Percentiles rank a stretch among this genome's conserved stretches.
phyloP scores from a whole-genome alignment of 2,797 vertebrate species.

The Silurus lanzhouensis region DNA sequence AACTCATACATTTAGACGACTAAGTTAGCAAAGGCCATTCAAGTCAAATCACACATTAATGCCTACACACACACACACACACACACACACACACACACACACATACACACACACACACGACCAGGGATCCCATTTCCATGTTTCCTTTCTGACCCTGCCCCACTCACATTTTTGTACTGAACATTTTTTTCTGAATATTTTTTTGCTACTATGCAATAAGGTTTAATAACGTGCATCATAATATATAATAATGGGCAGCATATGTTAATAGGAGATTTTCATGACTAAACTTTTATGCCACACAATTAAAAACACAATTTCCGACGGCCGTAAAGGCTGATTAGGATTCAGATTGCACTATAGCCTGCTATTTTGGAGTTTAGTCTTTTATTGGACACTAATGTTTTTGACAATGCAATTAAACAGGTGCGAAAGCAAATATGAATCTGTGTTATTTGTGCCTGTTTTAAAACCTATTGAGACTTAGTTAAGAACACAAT shows the following conservation, averaged over 20 bases:
- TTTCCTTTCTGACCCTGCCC: too few relatives aligned
- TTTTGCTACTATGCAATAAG: neutral
- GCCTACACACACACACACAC: neutral
- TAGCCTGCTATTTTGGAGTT: neutral
- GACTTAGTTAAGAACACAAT: neutral
- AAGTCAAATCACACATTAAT: neutral
- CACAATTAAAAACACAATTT: neutral
- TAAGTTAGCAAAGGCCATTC: neutral
- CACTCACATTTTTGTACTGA: too few relatives aligned
- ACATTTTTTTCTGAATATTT: neutral
- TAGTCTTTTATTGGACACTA: neutral
- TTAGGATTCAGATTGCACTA: neutral
- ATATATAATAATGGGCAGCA: neutral
- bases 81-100: neutral
- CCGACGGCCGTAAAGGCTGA: too few relatives aligned
- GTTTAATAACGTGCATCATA: neutral
- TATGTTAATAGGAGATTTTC: neutral
- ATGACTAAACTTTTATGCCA: neutral
- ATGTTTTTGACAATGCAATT: neutral
- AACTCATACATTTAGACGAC: neutral
- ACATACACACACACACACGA: neutral
- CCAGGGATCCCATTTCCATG: neutral
- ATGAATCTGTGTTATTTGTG: too few relatives aligned
- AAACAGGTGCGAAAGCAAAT: neutral
- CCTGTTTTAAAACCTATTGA: neutral